A percentile compares a stretch with the other conserved stretches of the same genome.
These are phyloP conservation scores for Mesoligia furuncula DNA, from an alignment of 2,888 invertebrate species.

Conservation along the genomic window DNA sequence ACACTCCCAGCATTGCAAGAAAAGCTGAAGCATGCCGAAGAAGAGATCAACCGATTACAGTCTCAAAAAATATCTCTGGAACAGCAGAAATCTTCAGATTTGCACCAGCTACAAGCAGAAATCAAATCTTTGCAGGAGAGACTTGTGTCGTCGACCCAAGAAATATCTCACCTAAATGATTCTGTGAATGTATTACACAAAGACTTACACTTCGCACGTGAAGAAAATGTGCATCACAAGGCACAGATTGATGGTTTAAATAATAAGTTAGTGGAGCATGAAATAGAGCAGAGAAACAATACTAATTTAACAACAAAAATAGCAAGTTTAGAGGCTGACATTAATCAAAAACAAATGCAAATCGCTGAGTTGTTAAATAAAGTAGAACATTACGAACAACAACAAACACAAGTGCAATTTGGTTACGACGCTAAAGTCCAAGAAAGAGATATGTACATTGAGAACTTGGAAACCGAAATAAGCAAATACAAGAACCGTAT, in stretches of 20 bases:
- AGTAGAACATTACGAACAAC: conserved; percentile 79
- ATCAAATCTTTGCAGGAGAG: conserved; percentile 74
- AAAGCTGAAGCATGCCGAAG: conserved; percentile 83
- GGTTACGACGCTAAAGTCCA: conserved; percentile 93
- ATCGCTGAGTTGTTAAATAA: conserved; percentile 79
- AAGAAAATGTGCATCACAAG: conserved; percentile 77
- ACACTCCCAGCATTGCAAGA: conserved; percentile 82
- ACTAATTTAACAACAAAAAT: conserved; percentile 83
- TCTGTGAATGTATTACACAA: conserved; percentile 73
- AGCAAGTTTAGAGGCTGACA: conserved; percentile 80
- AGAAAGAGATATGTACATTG: conserved; percentile 94
- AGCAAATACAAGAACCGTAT: conserved; percentile 92
- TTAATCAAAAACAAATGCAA: conserved; percentile 81
- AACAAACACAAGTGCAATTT: conserved; percentile 82
- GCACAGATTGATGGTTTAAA: conserved; percentile 79
- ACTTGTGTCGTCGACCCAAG: conserved; percentile 69
- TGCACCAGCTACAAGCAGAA: conserved; percentile 73
- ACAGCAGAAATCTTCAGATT: conserved; percentile 77
- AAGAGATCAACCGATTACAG: conserved; percentile 81
- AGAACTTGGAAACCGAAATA: conserved; percentile 93
- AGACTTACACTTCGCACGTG: conserved; percentile 74
- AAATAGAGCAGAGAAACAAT: conserved; percentile 85
- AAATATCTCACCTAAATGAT: conserved; percentile 74
- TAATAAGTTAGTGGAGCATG: conserved; percentile 84
- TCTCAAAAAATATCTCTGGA: conserved; percentile 76